These are phyloP conservation scores for Xestia sexstrigata DNA, from an alignment of 2,888 invertebrate genomes.

Conservation along the genomic window DNA sequence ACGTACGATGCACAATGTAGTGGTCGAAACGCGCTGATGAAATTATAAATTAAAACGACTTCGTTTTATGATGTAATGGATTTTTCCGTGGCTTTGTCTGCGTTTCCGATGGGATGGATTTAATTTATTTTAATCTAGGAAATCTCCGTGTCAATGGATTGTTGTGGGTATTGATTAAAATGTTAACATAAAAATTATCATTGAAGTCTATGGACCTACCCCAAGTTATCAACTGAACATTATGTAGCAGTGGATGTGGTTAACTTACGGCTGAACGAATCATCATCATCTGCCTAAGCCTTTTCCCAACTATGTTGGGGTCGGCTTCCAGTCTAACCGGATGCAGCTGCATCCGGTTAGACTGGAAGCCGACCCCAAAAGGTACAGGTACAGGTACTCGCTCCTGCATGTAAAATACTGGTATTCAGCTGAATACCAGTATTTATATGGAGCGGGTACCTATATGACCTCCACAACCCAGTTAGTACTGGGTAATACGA, in stretches of 20 bases:
- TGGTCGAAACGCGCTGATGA: constrained; percentile 56
- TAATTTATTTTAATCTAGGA: constrained; percentile 20
- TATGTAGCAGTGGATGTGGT: neutral
- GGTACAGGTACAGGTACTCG: too few relatives aligned
- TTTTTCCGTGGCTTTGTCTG: constrained; percentile 48
- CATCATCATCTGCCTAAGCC: too few relatives aligned
- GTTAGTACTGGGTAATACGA: too few relatives aligned
- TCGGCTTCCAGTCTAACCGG: too few relatives aligned
- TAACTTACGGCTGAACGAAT: neutral
- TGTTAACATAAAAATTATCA: neutral
- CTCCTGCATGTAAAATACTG: too few relatives aligned
- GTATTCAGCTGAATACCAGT: too few relatives aligned
- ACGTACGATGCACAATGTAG: constrained; percentile 39
- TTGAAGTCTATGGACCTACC: neutral
- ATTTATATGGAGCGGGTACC: too few relatives aligned
- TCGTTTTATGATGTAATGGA: constrained; percentile 49
- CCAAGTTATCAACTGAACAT: neutral
- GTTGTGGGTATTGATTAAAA: neutral
- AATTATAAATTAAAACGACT: constrained; percentile 64
- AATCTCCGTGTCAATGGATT: neutral
- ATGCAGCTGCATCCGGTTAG: too few relatives aligned
- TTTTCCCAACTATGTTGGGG: too few relatives aligned
- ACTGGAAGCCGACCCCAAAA: too few relatives aligned
- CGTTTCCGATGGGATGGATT: constrained; percentile 11
- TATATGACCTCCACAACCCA: too few relatives aligned